Evolutionary conservation across 1,140 invertebrate species (phyloP).

Genomic region (Chymomyza costata): DNA sequence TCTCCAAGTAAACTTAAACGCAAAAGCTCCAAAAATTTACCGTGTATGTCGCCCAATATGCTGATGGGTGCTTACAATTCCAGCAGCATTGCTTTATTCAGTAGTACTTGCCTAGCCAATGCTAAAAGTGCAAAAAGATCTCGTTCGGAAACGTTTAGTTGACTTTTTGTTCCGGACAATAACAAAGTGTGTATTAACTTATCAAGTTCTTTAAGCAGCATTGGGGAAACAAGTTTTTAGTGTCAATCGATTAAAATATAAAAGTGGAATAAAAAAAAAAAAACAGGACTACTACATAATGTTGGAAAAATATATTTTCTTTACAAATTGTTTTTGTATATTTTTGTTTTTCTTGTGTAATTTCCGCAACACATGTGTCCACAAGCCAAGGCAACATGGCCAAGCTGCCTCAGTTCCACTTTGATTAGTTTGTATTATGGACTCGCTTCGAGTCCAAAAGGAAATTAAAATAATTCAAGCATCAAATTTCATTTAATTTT

Average conservation of each 20-base stretch:
- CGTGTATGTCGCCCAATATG: slow-evolving; percentile 99
- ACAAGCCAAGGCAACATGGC: slow-evolving; percentile 15
- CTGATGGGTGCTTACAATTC: slow-evolving; percentile 97
- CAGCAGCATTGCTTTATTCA: slow-evolving; percentile 96
- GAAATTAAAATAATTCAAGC: slow-evolving; percentile 67
- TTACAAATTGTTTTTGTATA: not conserved
- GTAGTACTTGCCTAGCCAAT: slow-evolving; percentile 96
- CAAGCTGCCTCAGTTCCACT: slow-evolving; percentile 2
- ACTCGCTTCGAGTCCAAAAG: slow-evolving; percentile 45
- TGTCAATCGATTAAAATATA: too few relatives aligned
- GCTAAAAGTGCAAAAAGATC: slow-evolving; percentile 73
- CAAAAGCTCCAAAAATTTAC: slow-evolving; percentile 97
- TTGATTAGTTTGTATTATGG: slow-evolving; percentile 29
- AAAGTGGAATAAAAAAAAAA: too few relatives aligned
- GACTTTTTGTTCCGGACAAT: slow-evolving; percentile 25
- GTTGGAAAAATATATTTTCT: not conserved
- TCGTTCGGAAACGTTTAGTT: slow-evolving; percentile 16
- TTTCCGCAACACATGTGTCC: slow-evolving; percentile 38
- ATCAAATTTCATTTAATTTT: slow-evolving; percentile 58
- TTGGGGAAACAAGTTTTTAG: slow-evolving; percentile 6
- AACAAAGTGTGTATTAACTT: slow-evolving; percentile 26
- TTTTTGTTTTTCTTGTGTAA: slow-evolving; percentile 17
- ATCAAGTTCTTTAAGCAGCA: slow-evolving; percentile 31
- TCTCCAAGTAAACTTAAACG: slow-evolving; percentile 95
- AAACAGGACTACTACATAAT: too few relatives aligned